Conservation (phyloP, 2,113 vertebrate genomes). For the Aegotheles bennettii region DNA sequence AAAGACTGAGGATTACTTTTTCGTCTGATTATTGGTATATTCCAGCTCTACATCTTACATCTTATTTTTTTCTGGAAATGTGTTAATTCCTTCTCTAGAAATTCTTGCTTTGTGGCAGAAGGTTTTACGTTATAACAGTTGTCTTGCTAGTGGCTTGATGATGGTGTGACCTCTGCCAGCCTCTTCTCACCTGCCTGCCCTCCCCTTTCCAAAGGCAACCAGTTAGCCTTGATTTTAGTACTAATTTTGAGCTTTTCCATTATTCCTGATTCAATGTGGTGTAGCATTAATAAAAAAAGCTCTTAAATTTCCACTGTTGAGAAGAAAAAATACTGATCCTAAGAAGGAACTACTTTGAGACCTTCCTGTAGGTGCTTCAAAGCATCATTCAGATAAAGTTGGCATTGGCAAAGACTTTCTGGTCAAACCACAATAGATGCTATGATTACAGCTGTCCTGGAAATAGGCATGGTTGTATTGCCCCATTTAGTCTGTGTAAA, state of each 20-base stretch:
- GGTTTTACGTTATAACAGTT: neutral
- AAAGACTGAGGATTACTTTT: neutral
- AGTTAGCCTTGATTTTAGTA: constrained; percentile 11
- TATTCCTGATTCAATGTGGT: constrained; percentile 34
- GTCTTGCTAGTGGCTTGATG: neutral
- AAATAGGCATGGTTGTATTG: neutral
- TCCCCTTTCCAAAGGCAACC: neutral
- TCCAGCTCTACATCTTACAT: neutral
- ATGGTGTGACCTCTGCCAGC: neutral
- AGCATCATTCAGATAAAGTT: neutral
- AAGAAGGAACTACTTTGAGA: constrained; percentile 2
- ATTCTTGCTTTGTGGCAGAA: neutral
- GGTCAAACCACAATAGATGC: constrained; percentile 7
- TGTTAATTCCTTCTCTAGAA: neutral
- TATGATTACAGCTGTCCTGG: neutral
- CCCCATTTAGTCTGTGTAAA: neutral
- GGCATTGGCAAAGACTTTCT: neutral
- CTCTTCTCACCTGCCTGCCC: neutral
- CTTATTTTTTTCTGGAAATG: neutral
- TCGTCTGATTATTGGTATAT: neutral
- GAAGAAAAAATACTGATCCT: constrained; percentile 42
- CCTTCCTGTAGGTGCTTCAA: constrained; percentile 29
- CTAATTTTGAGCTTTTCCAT: constrained; percentile 22
- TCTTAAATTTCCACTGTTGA: constrained; percentile 45
- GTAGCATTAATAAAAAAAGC: neutral